phyloP scores from a whole-genome alignment of 2,888 invertebrate species.

The Latrodectus hesperus region DNA sequence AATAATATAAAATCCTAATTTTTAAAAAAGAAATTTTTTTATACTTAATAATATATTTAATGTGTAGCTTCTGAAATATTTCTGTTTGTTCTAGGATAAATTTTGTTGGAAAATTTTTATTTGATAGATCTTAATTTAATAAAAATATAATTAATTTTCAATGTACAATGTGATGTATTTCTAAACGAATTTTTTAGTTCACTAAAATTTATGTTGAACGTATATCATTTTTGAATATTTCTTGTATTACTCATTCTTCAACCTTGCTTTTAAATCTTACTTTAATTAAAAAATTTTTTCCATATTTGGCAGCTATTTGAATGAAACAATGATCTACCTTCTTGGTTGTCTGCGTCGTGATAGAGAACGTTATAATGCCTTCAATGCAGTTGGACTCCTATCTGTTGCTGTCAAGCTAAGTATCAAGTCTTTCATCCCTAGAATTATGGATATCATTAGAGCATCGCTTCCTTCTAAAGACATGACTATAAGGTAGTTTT shows the following conservation, averaged over 20 bases:
- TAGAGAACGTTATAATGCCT: slow-evolving; percentile 89
- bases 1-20: too few species aligned
- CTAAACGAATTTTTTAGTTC: too few species aligned
- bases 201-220: too few species aligned
- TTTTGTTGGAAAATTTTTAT: too few species aligned
- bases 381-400: slow-evolving; percentile 91
- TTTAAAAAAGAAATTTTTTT: too few species aligned
- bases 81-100: too few species aligned
- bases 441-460: slow-evolving; percentile 89
- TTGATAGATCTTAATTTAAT: too few species aligned
- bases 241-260: not conserved
- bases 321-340: slow-evolving; percentile 85
- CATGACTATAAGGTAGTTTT: slow-evolving; percentile 72
- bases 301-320: slow-evolving; percentile 78
- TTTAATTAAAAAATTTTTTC: not conserved
- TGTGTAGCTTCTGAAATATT: too few species aligned
- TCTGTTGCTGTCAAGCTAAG: slow-evolving; percentile 90
- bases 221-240: not conserved
- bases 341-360: slow-evolving; percentile 86
- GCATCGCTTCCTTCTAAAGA: slow-evolving; percentile 80
- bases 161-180: too few species aligned
- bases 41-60: too few species aligned
- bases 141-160: too few species aligned
- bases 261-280: not conserved
- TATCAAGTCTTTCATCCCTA: slow-evolving; percentile 85